Percentiles rank a stretch among this genome's conserved stretches.
These are phyloP conservation scores for Solenopsis invicta DNA, from an alignment of 1,140 invertebrate genomes.

Conservation along the genomic window DNA sequence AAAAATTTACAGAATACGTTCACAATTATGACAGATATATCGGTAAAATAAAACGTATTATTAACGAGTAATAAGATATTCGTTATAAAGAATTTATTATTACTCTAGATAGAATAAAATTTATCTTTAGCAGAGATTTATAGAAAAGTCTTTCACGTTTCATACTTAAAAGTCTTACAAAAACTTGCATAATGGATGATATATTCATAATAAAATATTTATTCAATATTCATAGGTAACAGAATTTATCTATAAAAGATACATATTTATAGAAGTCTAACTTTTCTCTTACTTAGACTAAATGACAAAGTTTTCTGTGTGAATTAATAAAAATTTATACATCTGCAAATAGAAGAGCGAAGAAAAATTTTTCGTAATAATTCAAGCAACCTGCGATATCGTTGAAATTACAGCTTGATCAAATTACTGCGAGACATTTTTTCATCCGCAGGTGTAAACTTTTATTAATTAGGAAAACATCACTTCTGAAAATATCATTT, in stretches of 20 bases:
- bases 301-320: not conserved
- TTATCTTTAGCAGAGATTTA: not conserved
- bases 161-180: not conserved
- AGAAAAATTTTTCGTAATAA: too few species aligned
- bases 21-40: not conserved
- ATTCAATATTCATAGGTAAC: not conserved
- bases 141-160: not conserved
- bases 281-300: not conserved
- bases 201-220: too few species aligned
- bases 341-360: not conserved
- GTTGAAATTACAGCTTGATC: not conserved
- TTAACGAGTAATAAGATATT: not conserved
- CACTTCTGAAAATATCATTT: not conserved
- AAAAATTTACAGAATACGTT: not conserved
- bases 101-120: slow-evolving; percentile 1
- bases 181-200: too few species aligned
- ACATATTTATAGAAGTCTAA: not conserved
- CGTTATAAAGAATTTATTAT: not conserved
- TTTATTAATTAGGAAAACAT: not conserved
- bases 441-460: not conserved
- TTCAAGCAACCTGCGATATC: slow-evolving; percentile 14
- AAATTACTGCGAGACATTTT: not conserved
- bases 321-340: not conserved
- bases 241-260: not conserved
- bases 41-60: not conserved